Base-by-base conservation (phyloP, 2,888 invertebrate species). In the Mellilla xanthometata region DNA sequence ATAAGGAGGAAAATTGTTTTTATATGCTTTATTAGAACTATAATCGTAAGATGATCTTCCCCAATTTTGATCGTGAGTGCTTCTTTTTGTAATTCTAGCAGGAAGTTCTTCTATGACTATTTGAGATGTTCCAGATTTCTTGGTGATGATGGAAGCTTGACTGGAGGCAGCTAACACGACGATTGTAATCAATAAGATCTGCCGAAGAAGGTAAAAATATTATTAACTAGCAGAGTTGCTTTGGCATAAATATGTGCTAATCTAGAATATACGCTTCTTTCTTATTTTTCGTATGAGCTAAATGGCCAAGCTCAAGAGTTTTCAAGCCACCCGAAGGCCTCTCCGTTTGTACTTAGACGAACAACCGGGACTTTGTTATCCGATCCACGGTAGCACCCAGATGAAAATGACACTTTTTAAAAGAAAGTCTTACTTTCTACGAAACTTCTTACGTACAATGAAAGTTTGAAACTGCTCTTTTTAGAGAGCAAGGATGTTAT, bases 391-490 rank as follows among this genome's bases (percentile, higher is more conserved):
- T n/a, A n/a, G n/a, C n/a, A n/a, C n/a, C n/a, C n/a, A n/a, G n/a
- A n/a, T n/a, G n/a, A n/a, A n/a, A n/a, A n/a, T n/a, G n/a, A n/a
- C n/a, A n/a, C n/a, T n/a, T n/a, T n/a, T n/a, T n/a, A n/a, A n/a
- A n/a, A n/a, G n/a, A n/a, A n/a, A n/a, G n/a, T n/a, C n/a, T n/a
- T n/a, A n/a, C n/a, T n/a, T n/a, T n/a, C n/a, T n/a, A n/a, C n/a
- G n/a, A n/a, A n/a, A n/a, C n/a, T n/a, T n/a, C n/a, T 65, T 76
- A 71, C 80, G 81, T 79, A 76, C 44, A 13, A 52, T 58, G 58
- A 43, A 54, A 49, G 44, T 54, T 55, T 49, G 51, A 23, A 50
- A 48, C 49, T 62, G 72, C 58, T 59, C 63, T 41, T 66, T 58
- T 60, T 19, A 4, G 7, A 42, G 64, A 62, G 67, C 55, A 71